Percentiles rank a stretch among this genome's conserved stretches.
These are phyloP conservation scores for Ctenoplectra terminalis DNA, from an alignment of 1,140 invertebrate species.

Conservation along the genomic window DNA sequence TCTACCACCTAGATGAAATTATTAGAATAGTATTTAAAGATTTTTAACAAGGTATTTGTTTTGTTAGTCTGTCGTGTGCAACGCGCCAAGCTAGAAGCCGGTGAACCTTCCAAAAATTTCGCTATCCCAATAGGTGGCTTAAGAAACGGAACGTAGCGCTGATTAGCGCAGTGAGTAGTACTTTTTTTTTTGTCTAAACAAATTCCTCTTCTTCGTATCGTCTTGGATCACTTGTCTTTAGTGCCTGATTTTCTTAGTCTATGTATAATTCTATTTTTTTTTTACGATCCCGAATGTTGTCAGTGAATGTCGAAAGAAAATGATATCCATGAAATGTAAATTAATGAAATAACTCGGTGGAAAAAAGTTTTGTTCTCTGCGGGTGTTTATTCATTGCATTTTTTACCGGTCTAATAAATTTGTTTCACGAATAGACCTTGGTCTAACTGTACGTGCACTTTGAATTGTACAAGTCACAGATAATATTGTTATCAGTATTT, in stretches of 20 bases:
- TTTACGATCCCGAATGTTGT: constrained; percentile 39
- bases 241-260: constrained; percentile 14
- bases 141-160: constrained; percentile 77
- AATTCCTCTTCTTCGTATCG: background rate
- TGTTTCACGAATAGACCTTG: background rate
- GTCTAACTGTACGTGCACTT: too few relatives aligned
- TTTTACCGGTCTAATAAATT: background rate
- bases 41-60: constrained; percentile 74
- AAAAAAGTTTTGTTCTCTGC: constrained; percentile 1
- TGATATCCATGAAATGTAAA: background rate
- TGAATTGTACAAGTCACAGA: too few relatives aligned
- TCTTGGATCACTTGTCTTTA: constrained; percentile 22
- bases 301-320: constrained; percentile 14
- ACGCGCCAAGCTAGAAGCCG: constrained; percentile 79
- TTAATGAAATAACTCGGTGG: background rate
- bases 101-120: constrained; percentile 75
- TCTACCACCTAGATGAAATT: background rate
- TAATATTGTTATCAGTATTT: too few relatives aligned
- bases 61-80: constrained; percentile 79
- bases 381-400: constrained; percentile 23
- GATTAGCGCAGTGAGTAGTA: constrained; percentile 79
- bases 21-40: background rate
- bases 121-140: constrained; percentile 74
- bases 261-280: background rate
- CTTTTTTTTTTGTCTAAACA: constrained; percentile 43